A percentile compares a stretch with the other conserved stretches of the same genome.
Conservation (phyloP, 2,888 invertebrate species). For the Synanthedon vespiformis region DNA sequence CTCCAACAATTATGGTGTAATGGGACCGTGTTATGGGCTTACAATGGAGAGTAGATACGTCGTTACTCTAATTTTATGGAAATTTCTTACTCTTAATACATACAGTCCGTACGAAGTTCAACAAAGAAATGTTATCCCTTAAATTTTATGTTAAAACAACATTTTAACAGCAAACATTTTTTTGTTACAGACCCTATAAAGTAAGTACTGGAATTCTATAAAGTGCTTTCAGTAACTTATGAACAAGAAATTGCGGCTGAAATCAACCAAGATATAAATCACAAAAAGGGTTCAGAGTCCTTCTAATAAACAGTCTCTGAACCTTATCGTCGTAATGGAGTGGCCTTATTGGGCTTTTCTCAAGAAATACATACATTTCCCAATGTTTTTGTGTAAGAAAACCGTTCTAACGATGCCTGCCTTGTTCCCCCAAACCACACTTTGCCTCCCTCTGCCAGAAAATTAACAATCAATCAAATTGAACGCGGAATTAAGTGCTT, state of each 20-base stretch:
- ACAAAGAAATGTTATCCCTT: too few relatives aligned
- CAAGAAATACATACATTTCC: background rate
- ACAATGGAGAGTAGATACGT: background rate
- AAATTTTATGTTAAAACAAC: too few relatives aligned
- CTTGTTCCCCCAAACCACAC: background rate
- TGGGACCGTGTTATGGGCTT: background rate
- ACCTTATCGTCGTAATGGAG: background rate
- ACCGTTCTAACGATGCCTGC: constrained; percentile 6
- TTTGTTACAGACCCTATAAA: too few relatives aligned
- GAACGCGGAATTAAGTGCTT: constrained; percentile 12
- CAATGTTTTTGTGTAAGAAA: constrained; percentile 1
- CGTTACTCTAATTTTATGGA: too few relatives aligned
- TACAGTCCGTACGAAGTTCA: too few relatives aligned
- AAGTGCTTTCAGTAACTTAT: too few relatives aligned
- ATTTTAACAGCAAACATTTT: too few relatives aligned
- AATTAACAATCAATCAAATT: constrained; percentile 26
- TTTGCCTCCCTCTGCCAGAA: constrained; percentile 3
- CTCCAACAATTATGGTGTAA: background rate
- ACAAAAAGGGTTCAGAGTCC: background rate
- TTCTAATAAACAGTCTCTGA: background rate
- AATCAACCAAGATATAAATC: background rate
- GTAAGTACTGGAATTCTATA: too few relatives aligned
- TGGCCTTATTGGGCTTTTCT: background rate
- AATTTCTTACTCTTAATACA: too few relatives aligned
- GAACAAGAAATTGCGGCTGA: too few relatives aligned